Conservation (phyloP, 2,888 invertebrate genomes). For the Ctenicera cuprea region DNA sequence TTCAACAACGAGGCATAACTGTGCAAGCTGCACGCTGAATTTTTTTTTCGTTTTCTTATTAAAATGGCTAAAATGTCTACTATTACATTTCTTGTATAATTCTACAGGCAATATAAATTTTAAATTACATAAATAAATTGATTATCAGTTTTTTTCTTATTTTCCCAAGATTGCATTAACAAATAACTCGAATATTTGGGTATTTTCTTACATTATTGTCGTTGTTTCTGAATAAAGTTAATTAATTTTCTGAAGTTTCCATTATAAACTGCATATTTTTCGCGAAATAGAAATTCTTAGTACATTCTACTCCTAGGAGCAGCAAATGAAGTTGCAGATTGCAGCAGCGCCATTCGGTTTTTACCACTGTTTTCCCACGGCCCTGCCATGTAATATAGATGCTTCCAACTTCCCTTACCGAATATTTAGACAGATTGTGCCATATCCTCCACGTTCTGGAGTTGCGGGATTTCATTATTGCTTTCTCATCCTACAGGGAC, state of each 20-base stretch:
- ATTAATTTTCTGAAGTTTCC: slow-evolving; percentile 4
- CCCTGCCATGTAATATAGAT: slow-evolving; percentile 21
- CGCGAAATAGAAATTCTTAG: slow-evolving; percentile 3
- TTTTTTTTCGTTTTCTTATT: too few species aligned
- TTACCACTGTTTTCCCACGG: slow-evolving; percentile 10
- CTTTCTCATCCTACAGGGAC: slow-evolving; percentile 30
- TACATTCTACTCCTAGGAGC: slow-evolving; percentile 1
- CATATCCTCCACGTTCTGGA: not conserved
- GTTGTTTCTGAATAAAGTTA: not conserved
- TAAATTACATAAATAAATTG: too few species aligned
- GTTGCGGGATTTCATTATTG: slow-evolving; percentile 32
- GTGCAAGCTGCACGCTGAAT: too few species aligned
- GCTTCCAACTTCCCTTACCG: slow-evolving; percentile 7
- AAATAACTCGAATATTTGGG: not conserved
- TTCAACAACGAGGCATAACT: too few species aligned
- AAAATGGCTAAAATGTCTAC: too few species aligned
- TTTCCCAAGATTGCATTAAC: too few species aligned
- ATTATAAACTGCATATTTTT: not conserved
- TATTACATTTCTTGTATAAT: too few species aligned
- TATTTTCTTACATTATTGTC: not conserved
- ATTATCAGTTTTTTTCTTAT: too few species aligned
- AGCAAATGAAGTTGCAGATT: slow-evolving; percentile 30
- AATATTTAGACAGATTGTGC: slow-evolving; percentile 32
- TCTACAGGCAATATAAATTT: too few species aligned
- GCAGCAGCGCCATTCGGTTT: slow-evolving; percentile 18